Percentiles rank a stretch among this genome's conserved stretches.
Evolutionary conservation across 2,797 vertebrate genomes (phyloP).

Genomic region (Hipposideros larvatus): DNA sequence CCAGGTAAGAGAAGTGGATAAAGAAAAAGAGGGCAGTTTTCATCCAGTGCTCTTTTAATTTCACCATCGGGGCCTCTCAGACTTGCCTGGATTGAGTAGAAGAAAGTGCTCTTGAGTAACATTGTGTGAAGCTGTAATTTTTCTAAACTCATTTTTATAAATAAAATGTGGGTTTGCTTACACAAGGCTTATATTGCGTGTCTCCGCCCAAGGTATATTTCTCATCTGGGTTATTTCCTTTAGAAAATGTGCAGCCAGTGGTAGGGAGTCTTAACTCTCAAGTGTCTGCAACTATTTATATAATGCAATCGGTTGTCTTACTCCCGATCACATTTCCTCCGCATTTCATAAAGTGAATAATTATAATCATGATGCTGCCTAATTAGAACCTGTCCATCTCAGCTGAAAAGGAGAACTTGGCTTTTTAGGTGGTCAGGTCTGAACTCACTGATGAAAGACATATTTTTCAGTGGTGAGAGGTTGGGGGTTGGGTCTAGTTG

Average conservation of each 20-base stretch:
- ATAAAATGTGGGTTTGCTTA: slow-evolving; percentile 70
- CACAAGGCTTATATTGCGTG: slow-evolving; percentile 65
- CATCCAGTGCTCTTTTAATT: background rate
- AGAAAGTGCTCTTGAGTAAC: slow-evolving; percentile 48
- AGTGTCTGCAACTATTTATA: slow-evolving; percentile 62
- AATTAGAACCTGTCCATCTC: slow-evolving; percentile 75
- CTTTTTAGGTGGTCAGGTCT: slow-evolving; percentile 80
- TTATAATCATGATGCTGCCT: slow-evolving; percentile 81
- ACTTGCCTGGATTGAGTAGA: background rate
- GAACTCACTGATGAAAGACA: slow-evolving; percentile 84
- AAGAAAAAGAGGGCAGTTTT: background rate
- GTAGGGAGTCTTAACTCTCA: slow-evolving; percentile 61
- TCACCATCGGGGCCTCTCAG: background rate
- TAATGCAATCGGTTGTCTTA: slow-evolving; percentile 69
- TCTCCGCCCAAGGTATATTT: slow-evolving; percentile 64
- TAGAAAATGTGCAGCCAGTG: slow-evolving; percentile 70
- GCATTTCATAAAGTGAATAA: slow-evolving; percentile 80
- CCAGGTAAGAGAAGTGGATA: background rate
- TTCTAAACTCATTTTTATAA: slow-evolving; percentile 72
- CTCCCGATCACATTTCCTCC: slow-evolving; percentile 79
- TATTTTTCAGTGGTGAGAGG: slow-evolving; percentile 61
- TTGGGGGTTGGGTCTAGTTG: background rate
- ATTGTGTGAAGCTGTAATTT: slow-evolving; percentile 56
- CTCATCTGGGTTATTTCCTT: slow-evolving; percentile 73
- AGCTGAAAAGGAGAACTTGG: slow-evolving; percentile 62